Percentiles rank a stretch among this genome's conserved stretches.
These are phyloP conservation scores for Cyclargus thomasi DNA, from an alignment of 1,140 invertebrate genomes.

Conservation along the genomic window DNA sequence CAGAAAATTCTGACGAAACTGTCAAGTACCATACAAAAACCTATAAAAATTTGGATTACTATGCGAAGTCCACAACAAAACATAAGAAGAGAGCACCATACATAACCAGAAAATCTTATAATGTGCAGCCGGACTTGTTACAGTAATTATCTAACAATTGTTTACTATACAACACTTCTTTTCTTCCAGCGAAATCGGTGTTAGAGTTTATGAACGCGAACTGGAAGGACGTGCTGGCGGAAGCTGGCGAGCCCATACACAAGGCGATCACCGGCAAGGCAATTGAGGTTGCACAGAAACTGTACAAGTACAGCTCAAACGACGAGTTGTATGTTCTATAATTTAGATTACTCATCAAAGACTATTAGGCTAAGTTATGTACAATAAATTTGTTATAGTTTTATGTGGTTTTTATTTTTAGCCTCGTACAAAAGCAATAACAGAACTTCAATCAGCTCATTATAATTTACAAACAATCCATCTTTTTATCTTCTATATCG, in stretches of 20 bases:
- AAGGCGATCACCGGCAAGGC: constrained; percentile 35
- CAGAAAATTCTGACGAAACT: too few relatives aligned
- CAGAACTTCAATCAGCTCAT: too few relatives aligned
- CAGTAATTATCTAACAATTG: too few relatives aligned
- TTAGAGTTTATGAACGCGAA: constrained; percentile 49
- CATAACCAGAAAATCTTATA: too few relatives aligned
- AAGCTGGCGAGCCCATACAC: constrained; percentile 46
- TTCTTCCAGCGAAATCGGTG: constrained; percentile 28
- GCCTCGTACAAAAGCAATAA: too few relatives aligned
- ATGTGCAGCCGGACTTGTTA: too few relatives aligned
- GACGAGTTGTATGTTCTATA: constrained; percentile 28
- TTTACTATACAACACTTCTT: not conserved
- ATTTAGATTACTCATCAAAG: not conserved
- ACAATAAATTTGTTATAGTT: not conserved
- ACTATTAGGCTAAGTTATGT: not conserved
- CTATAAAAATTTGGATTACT: too few relatives aligned
- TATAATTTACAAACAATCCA: too few relatives aligned
- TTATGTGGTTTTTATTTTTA: not conserved
- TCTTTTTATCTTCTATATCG: too few relatives aligned
- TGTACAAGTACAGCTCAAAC: constrained; percentile 41
- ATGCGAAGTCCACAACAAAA: too few relatives aligned
- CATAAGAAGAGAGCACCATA: too few relatives aligned
- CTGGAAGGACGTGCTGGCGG: constrained; percentile 58
- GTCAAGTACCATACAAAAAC: too few relatives aligned
- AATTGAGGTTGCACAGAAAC: constrained; percentile 31